phyloP scores from a whole-genome alignment of 2,888 invertebrate genomes.

The Isotomurus palustris region DNA sequence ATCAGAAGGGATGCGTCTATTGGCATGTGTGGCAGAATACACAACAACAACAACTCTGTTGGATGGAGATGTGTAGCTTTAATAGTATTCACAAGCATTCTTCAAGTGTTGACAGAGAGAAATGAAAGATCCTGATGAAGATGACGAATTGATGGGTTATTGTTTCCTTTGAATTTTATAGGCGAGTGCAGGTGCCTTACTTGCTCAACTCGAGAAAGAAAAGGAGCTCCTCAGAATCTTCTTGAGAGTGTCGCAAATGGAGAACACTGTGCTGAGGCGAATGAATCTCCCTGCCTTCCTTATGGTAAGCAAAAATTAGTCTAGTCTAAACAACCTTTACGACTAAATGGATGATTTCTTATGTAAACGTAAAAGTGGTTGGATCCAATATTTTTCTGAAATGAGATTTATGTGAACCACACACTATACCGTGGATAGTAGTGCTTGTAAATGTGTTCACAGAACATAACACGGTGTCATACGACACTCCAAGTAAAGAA shows the following conservation, averaged over 20 bases:
- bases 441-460: no score
- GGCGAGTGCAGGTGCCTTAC: constrained; percentile 77
- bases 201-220: constrained; percentile 89
- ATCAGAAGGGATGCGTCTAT: no score
- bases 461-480: no score
- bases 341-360: constrained; percentile 1
- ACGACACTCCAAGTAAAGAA: no score
- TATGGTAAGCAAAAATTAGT: constrained; percentile 65
- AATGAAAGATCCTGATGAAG: no score
- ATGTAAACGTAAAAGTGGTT: no score
- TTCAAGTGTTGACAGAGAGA: no score
- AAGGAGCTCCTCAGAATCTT: constrained; percentile 90
- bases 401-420: not conserved
- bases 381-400: no score
- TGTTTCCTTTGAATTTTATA: constrained; percentile 50
- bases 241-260: constrained; percentile 92
- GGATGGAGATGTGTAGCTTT: no score
- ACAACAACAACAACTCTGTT: no score
- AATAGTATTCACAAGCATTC: no score
- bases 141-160: constrained; percentile 4
- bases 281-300: constrained; percentile 98
- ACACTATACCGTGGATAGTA: not conserved
- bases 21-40: no score
- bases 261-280: constrained; percentile 82
- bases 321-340: not conserved